Conservation (phyloP, 2,797 vertebrate genomes). For the Artibeus lituratus region DNA sequence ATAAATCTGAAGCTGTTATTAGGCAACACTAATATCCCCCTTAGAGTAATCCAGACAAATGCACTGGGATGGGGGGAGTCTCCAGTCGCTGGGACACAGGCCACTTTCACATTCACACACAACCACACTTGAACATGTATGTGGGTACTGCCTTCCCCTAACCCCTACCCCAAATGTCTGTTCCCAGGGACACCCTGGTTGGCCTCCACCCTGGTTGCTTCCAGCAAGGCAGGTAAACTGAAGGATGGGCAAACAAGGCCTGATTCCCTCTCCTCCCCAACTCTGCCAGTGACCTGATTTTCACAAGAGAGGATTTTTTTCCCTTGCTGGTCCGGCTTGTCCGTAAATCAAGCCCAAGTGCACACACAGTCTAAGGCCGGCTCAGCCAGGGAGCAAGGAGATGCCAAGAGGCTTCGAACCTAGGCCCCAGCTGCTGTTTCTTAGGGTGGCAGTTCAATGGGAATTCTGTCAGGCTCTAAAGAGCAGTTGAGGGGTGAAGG, state of each 20-base stretch:
- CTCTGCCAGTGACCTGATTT: slow-evolving; percentile 65
- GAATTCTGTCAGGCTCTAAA: neutral
- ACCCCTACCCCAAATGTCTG: neutral
- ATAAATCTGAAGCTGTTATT: slow-evolving; percentile 77
- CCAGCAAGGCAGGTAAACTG: slow-evolving; percentile 3
- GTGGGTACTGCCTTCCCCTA: neutral
- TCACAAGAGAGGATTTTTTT: slow-evolving; percentile 36
- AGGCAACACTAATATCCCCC: slow-evolving; percentile 77
- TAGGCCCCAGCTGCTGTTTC: neutral
- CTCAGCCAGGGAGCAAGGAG: neutral
- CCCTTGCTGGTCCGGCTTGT: slow-evolving; percentile 3
- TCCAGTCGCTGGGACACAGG: neutral
- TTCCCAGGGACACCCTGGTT: neutral
- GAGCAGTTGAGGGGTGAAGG: neutral
- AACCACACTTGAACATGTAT: neutral
- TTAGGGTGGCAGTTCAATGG: neutral
- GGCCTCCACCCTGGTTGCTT: neutral
- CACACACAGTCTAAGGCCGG: slow-evolving; percentile 21
- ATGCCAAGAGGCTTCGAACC: neutral
- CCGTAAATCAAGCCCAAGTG: slow-evolving; percentile 57
- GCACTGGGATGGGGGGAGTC: slow-evolving; percentile 21
- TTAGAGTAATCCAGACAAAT: slow-evolving; percentile 72
- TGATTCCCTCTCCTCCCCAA: neutral
- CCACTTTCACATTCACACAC: accelerated
- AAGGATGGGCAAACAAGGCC: neutral